phyloP scores from a whole-genome alignment of 2,888 invertebrate genomes.

The Campoletis raptor region DNA sequence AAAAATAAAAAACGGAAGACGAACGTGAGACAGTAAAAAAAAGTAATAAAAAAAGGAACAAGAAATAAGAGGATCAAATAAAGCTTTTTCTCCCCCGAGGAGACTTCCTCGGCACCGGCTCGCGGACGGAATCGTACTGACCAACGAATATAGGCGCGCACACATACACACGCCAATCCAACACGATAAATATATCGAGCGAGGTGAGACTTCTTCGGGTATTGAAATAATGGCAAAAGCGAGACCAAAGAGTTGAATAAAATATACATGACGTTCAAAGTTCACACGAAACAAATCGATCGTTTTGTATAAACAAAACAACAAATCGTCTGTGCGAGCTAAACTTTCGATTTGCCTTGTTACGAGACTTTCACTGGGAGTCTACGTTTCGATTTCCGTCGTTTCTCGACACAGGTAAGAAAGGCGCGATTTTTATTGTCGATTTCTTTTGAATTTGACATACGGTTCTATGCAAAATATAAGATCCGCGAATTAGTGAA shows the following conservation, averaged over 20 bases:
- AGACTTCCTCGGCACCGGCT: conserved; percentile 30
- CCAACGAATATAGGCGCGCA: conserved; percentile 34
- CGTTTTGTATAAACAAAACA: conserved; percentile 6
- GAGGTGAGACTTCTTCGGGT: conserved; percentile 1
- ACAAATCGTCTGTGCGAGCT: conserved; percentile 26
- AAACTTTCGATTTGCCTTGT: conserved; percentile 59
- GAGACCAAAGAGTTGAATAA: conserved; percentile 6
- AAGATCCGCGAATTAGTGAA: neutral
- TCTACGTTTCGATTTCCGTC: conserved; percentile 48
- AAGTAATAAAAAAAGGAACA: neutral
- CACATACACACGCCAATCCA: conserved; percentile 29
- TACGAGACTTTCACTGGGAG: conserved; percentile 49
- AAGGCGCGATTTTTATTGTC: neutral
- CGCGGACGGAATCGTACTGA: conserved; percentile 48
- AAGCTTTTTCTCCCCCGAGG: conserved; percentile 13
- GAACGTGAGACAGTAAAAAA: neutral
- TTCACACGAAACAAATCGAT: neutral
- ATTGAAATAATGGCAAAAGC: conserved; percentile 24
- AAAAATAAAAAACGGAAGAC: neutral
- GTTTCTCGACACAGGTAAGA: conserved; percentile 60
- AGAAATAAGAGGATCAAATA: conserved; percentile 7
- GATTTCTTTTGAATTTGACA: neutral
- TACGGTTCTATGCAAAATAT: neutral
- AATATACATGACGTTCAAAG: neutral
- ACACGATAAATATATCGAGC: conserved; percentile 40